A percentile compares a stretch with the other conserved stretches of the same genome.
phyloP scores from a whole-genome alignment of 2,797 vertebrate species.

The Chelonia mydas region DNA sequence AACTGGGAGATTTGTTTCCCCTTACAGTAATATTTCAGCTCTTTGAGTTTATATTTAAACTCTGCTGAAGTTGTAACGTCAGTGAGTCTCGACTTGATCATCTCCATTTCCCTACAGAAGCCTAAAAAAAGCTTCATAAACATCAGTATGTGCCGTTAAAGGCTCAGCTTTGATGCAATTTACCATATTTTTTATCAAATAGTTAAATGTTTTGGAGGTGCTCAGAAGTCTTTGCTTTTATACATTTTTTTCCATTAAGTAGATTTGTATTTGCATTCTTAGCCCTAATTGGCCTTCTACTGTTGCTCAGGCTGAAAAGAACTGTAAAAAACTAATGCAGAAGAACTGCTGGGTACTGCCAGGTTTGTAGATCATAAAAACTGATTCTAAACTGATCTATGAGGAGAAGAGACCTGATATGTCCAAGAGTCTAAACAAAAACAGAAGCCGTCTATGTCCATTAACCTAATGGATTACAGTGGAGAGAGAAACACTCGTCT shows the following conservation, averaged over 20 bases:
- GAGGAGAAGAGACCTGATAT: fast-evolving
- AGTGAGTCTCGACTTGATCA: background rate
- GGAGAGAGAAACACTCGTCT: slow-evolving; percentile 5
- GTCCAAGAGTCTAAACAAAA: background rate
- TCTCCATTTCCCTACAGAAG: background rate
- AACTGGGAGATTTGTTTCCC: background rate
- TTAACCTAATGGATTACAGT: slow-evolving; percentile 27
- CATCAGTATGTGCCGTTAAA: background rate
- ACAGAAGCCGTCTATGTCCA: background rate
- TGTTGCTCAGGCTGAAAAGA: background rate
- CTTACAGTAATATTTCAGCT: background rate
- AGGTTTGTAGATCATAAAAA: slow-evolving; percentile 14
- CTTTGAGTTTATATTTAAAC: background rate
- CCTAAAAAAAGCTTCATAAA: background rate
- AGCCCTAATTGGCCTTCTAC: fast-evolving
- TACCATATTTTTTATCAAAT: background rate
- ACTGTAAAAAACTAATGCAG: background rate
- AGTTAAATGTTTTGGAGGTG: background rate
- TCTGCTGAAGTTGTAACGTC: background rate
- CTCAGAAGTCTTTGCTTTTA: background rate
- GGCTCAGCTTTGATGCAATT: background rate
- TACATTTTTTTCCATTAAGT: background rate
- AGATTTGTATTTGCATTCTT: background rate
- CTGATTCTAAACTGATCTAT: slow-evolving; percentile 23
- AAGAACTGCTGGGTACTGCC: background rate